phyloP scores from a whole-genome alignment of 2,113 vertebrate species.

The Anolis carolinensis region DNA sequence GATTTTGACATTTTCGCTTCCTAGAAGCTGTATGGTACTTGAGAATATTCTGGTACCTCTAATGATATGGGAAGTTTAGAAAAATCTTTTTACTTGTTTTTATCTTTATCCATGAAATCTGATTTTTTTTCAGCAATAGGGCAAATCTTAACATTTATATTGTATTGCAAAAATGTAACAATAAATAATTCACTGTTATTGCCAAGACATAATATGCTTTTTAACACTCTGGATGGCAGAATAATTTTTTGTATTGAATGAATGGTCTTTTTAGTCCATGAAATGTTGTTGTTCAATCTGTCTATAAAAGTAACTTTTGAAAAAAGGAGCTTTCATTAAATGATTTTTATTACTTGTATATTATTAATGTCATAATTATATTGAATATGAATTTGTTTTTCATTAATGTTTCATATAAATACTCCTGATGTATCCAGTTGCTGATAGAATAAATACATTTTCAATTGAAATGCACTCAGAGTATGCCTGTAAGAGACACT shows the following conservation, averaged over 20 bases:
- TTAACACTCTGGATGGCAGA: slow-evolving; percentile 7
- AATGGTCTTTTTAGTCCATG: not conserved
- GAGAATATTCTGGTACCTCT: slow-evolving; percentile 5
- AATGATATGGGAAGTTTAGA: slow-evolving; percentile 16
- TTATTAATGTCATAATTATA: slow-evolving; percentile 34
- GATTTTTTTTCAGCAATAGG: slow-evolving; percentile 41
- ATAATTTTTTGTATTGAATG: slow-evolving; percentile 12
- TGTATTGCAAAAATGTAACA: slow-evolving; percentile 5
- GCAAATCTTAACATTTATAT: slow-evolving; percentile 27
- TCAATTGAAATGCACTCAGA: slow-evolving; percentile 23
- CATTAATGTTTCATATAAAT: slow-evolving; percentile 8
- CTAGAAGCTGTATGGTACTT: slow-evolving; percentile 13
- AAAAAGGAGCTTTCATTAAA: slow-evolving; percentile 18
- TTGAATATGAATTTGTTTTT: not conserved
- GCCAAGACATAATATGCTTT: not conserved
- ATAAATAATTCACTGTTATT: slow-evolving; percentile 29
- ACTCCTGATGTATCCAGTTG: slow-evolving; percentile 1
- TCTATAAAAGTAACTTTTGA: not conserved
- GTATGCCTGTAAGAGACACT: slow-evolving; percentile 17
- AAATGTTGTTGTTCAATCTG: slow-evolving; percentile 6
- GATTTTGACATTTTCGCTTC: slow-evolving; percentile 2
- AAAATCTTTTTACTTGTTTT: slow-evolving; percentile 21
- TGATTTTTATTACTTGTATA: slow-evolving; percentile 16
- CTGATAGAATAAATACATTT: slow-evolving; percentile 30
- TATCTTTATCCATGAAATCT: slow-evolving; percentile 11